Conservation (phyloP, 1,140 invertebrate species). For the Geopemphigus sp. region DNA sequence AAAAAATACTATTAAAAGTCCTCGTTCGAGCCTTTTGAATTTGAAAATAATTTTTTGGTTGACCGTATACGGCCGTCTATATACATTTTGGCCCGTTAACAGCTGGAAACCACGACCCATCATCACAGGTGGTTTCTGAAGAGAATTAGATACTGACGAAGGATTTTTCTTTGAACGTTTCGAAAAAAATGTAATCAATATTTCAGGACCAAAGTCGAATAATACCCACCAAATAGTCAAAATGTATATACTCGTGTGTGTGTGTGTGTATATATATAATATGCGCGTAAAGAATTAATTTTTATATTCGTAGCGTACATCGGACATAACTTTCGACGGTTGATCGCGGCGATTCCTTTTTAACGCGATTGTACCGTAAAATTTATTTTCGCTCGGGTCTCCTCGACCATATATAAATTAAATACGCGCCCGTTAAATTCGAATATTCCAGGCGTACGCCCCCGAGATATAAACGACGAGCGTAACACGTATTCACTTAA, state of each 20-base stretch:
- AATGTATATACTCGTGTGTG: no score
- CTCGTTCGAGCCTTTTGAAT: no score
- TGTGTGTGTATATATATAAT: no score
- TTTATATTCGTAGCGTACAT: background rate
- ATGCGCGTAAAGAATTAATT: no score
- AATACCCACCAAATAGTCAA: no score
- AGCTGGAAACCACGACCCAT: no score
- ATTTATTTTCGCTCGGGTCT: background rate
- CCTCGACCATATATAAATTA: conserved; percentile 2
- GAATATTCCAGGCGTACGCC: background rate
- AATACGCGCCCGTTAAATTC: background rate
- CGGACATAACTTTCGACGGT: background rate
- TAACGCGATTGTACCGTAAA: background rate
- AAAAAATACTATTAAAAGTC: no score
- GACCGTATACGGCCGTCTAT: no score
- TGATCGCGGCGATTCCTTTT: background rate
- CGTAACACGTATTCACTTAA: background rate
- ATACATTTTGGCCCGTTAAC: no score
- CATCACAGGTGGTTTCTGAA: background rate
- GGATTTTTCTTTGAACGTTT: background rate
- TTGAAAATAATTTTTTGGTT: no score
- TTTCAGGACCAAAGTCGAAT: background rate
- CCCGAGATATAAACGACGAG: background rate
- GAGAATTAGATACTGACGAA: no score
- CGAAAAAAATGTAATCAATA: background rate